Conservation (phyloP, 2,797 vertebrate genomes). For the Tangara arthus region DNA sequence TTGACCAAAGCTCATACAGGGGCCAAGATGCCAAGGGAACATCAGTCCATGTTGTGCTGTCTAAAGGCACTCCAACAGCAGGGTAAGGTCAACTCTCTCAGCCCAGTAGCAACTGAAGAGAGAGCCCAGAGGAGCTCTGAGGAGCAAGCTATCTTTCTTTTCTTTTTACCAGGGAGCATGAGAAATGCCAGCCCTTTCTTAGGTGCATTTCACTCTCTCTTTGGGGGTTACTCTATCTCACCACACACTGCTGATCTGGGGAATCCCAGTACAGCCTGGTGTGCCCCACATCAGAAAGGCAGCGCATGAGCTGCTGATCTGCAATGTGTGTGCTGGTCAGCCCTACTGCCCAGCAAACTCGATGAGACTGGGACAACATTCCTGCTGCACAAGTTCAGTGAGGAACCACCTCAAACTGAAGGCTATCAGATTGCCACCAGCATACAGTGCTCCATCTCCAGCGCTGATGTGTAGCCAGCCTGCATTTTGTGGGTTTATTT, state of each 20-base stretch:
- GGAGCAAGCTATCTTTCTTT: neutral
- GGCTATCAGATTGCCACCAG: neutral
- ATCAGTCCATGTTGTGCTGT: neutral
- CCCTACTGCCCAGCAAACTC: neutral
- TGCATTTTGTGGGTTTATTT: neutral
- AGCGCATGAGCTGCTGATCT: neutral
- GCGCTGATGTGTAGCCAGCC: neutral
- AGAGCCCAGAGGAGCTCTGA: neutral
- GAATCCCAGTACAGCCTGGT: neutral
- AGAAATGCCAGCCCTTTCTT: neutral
- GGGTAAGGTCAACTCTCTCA: neutral
- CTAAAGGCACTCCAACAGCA: neutral
- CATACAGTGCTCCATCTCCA: neutral
- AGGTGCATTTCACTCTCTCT: neutral
- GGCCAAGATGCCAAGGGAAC: neutral
- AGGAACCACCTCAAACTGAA: neutral
- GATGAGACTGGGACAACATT: neutral
- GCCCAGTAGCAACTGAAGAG: neutral
- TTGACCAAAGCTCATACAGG: neutral
- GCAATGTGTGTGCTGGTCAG: accelerated
- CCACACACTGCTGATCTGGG: neutral
- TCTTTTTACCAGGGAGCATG: neutral
- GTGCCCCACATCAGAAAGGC: neutral
- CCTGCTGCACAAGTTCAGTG: neutral
- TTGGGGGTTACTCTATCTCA: neutral